phyloP scores from a whole-genome alignment of 2,797 vertebrate genomes.

The Labroides dimidiatus region DNA sequence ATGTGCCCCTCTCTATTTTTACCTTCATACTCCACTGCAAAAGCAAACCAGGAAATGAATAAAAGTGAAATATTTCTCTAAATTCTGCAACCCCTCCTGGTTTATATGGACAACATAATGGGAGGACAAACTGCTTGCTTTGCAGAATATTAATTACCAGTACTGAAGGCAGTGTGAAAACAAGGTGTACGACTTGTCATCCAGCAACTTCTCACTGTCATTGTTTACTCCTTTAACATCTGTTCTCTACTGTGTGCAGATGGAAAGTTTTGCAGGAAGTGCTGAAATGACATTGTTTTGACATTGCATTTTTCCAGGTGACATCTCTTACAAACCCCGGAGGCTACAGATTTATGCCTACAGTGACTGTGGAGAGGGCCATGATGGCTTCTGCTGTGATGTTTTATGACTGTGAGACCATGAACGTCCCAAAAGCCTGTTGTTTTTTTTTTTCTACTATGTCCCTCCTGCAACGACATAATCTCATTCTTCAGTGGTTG shows the following conservation, averaged over 20 bases:
- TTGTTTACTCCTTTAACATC: slow-evolving; percentile 34
- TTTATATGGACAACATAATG: not conserved
- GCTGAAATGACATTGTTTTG: slow-evolving; percentile 71
- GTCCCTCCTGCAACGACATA: slow-evolving; percentile 49
- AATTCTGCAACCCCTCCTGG: not conserved
- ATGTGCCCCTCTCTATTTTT: too few relatives aligned
- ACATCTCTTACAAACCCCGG: slow-evolving; percentile 60
- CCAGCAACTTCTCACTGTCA: slow-evolving; percentile 26
- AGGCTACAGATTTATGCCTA: slow-evolving; percentile 68
- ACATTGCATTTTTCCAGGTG: slow-evolving; percentile 71
- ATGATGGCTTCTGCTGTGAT: slow-evolving; percentile 55
- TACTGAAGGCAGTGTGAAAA: not conserved
- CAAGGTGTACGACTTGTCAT: slow-evolving; percentile 18
- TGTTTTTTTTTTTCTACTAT: slow-evolving; percentile 61
- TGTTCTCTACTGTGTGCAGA: slow-evolving; percentile 22
- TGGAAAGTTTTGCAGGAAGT: slow-evolving; percentile 38
- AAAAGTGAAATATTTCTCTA: not conserved
- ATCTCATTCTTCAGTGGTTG: slow-evolving; percentile 64
- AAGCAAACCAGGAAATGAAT: not conserved
- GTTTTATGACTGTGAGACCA: slow-evolving; percentile 62
- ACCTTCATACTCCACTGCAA: not conserved
- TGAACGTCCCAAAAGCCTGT: slow-evolving; percentile 55
- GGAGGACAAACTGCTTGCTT: not conserved
- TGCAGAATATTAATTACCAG: slow-evolving; percentile 41
- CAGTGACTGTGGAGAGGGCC: slow-evolving; percentile 46